phyloP scores from a whole-genome alignment of 2,797 vertebrate genomes.

The Fistularia commersonii region DNA sequence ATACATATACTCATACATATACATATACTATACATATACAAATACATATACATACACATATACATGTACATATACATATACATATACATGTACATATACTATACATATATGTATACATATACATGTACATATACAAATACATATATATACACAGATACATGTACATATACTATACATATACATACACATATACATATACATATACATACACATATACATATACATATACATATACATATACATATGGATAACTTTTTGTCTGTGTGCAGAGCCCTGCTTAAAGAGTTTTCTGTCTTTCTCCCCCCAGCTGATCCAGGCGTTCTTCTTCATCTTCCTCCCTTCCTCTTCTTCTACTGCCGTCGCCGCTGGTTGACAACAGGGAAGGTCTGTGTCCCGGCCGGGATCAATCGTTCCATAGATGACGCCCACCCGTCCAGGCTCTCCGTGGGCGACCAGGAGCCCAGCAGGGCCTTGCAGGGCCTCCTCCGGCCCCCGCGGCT shows the following conservation, averaged over 20 bases:
- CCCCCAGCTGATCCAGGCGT: background rate
- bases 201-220: no score
- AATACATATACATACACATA: no score
- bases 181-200: no score
- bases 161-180: no score
- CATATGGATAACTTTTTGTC: background rate
- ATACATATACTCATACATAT: no score
- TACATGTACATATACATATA: no score
- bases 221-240: no score
- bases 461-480: constrained; percentile 27
- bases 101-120: no score
- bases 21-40: no score
- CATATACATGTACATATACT: no score
- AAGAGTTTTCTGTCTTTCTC: background rate
- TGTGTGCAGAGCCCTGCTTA: background rate
- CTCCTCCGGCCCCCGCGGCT: constrained; percentile 51
- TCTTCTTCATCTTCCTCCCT: background rate
- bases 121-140: no score
- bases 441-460: constrained; percentile 52
- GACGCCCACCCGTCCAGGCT: constrained; percentile 63
- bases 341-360: background rate
- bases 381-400: constrained; percentile 54
- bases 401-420: constrained; percentile 72
- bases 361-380: constrained; percentile 45
- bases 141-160: no score